Evolutionary conservation across 1,140 invertebrate genomes (phyloP).

Genomic region (Drosophila sucinea): DNA sequence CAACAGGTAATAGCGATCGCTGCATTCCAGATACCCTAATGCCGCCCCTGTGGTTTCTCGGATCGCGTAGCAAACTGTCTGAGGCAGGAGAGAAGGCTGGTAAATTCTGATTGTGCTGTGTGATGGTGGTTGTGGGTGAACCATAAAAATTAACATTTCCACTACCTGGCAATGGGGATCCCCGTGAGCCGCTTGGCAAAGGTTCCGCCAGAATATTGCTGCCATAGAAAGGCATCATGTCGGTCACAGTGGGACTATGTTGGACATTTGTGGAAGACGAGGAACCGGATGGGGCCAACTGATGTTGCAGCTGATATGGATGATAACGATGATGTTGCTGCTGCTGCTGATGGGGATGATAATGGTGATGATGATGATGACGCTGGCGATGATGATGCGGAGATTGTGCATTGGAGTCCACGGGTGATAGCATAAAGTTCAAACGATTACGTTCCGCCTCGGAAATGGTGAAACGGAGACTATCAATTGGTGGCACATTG

Average conservation of each 20-base stretch:
- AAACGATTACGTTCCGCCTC: conserved; percentile 19
- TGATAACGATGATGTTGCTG: conserved; percentile 6
- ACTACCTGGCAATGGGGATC: neutral
- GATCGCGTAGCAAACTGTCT: conserved; percentile 15
- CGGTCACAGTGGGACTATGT: conserved; percentile 10
- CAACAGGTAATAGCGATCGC: neutral
- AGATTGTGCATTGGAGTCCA: neutral
- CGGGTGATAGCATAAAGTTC: conserved; percentile 6
- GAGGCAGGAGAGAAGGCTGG: neutral
- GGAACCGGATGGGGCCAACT: conserved; percentile 2
- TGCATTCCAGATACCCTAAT: neutral
- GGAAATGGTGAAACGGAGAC: conserved; percentile 18
- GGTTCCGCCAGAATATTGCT: neutral
- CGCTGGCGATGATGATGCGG: neutral
- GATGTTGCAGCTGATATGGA: neutral
- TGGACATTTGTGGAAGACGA: neutral
- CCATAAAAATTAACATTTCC: conserved; percentile 19
- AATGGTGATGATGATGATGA: neutral
- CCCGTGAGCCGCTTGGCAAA: neutral
- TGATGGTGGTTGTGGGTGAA: neutral
- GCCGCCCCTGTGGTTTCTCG: conserved; percentile 2
- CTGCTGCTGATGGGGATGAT: neutral
- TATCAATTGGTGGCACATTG: conserved; percentile 5
- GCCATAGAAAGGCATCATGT: conserved; percentile 46
- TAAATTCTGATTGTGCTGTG: neutral